phyloP scores from a whole-genome alignment of 2,888 invertebrate genomes.

The Cremastinae sp. region DNA sequence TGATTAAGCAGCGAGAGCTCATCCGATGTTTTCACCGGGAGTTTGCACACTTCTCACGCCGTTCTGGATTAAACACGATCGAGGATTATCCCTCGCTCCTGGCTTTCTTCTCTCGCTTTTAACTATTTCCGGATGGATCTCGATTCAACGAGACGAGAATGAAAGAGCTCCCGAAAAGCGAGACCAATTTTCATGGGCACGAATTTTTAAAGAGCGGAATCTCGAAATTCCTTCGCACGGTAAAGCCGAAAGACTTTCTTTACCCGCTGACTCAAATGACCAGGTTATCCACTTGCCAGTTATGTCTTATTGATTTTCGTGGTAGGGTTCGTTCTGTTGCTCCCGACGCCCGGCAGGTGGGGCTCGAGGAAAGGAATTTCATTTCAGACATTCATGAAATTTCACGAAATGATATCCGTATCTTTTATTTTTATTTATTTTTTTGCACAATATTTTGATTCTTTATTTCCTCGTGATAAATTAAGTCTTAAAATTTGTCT shows the following conservation, averaged over 20 bases:
- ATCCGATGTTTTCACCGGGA: slow-evolving; percentile 70
- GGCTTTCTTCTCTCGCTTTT: slow-evolving; percentile 18
- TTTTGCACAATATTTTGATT: neutral
- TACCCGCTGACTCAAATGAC: slow-evolving; percentile 61
- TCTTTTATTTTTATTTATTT: neutral
- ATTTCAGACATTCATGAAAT: neutral
- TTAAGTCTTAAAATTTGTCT: neutral
- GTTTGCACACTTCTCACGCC: slow-evolving; percentile 57
- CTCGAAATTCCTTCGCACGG: slow-evolving; percentile 23
- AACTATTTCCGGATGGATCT: slow-evolving; percentile 13
- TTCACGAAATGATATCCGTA: neutral
- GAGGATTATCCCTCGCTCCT: slow-evolving; percentile 64
- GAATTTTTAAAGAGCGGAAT: neutral
- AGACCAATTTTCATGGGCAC: neutral
- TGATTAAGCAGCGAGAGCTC: slow-evolving; percentile 67
- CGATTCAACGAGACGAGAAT: neutral
- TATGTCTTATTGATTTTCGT: slow-evolving; percentile 73
- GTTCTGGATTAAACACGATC: slow-evolving; percentile 49
- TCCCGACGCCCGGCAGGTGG: slow-evolving; percentile 71
- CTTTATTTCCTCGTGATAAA: no score
- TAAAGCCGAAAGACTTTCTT: slow-evolving; percentile 62
- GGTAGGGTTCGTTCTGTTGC: slow-evolving; percentile 64
- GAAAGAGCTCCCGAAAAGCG: slow-evolving; percentile 1
- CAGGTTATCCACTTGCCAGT: slow-evolving; percentile 71
- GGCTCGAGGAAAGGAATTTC: slow-evolving; percentile 61